phyloP scores from a whole-genome alignment of 2,797 vertebrate genomes.

The Bufotes viridis region DNA sequence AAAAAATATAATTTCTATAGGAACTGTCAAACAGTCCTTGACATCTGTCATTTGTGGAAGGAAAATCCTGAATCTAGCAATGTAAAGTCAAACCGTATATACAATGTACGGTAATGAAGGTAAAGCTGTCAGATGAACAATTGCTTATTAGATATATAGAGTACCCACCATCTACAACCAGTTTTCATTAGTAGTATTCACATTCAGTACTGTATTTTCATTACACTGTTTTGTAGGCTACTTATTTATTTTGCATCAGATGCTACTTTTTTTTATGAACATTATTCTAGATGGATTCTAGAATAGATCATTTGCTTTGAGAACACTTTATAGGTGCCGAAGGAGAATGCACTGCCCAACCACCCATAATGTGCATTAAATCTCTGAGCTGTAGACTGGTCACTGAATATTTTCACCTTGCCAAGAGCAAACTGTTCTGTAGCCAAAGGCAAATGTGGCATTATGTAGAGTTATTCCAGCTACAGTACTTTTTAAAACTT shows the following conservation, averaged over 20 bases:
- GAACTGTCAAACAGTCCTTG: not conserved
- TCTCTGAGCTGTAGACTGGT: slow-evolving; percentile 26
- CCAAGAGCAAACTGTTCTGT: slow-evolving; percentile 44
- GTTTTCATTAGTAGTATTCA: not conserved
- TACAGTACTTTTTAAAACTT: slow-evolving; percentile 34
- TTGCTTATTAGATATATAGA: not conserved
- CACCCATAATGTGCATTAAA: not conserved
- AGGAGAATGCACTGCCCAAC: not conserved
- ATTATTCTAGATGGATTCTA: not conserved
- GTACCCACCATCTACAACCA: not conserved
- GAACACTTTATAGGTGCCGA: not conserved
- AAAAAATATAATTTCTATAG: too few relatives aligned
- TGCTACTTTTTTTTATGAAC: too few relatives aligned
- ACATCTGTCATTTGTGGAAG: not conserved
- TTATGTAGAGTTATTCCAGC: slow-evolving; percentile 49
- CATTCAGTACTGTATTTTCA: not conserved
- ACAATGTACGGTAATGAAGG: not conserved
- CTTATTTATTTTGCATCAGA: not conserved
- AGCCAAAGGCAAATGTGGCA: slow-evolving; percentile 47
- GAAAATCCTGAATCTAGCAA: too few relatives aligned
- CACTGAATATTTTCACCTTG: slow-evolving; percentile 52
- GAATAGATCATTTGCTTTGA: not conserved
- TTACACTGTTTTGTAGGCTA: not conserved
- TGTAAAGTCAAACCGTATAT: not conserved
- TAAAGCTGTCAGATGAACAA: not conserved